Evolutionary conservation across 1,140 invertebrate genomes (phyloP).

Genomic region (Drusus annulatus): DNA sequence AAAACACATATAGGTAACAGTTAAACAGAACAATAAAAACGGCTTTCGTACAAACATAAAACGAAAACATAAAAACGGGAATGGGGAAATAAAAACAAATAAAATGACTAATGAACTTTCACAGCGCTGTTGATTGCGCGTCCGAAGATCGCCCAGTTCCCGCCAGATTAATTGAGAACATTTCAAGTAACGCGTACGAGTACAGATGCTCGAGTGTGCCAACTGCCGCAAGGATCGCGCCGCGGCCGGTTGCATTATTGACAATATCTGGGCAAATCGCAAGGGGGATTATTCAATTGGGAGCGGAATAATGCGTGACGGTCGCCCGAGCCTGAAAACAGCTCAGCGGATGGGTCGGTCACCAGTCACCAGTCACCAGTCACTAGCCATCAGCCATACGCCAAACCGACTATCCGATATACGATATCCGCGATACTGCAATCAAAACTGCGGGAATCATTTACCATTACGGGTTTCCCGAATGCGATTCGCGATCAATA

Average conservation of each 20-base stretch:
- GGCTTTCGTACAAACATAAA: slow-evolving; percentile 54
- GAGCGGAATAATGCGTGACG: not conserved
- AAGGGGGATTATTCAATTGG: not conserved
- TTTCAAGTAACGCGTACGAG: slow-evolving; percentile 18
- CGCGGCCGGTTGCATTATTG: not conserved
- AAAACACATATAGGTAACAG: slow-evolving; percentile 58
- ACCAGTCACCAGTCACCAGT: too few relatives aligned
- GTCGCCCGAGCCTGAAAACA: not conserved
- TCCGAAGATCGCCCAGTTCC: slow-evolving; percentile 11
- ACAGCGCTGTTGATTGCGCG: slow-evolving; percentile 28
- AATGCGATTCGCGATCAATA: too few relatives aligned
- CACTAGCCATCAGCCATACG: too few relatives aligned
- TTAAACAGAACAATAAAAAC: slow-evolving; percentile 58
- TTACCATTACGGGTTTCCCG: too few relatives aligned
- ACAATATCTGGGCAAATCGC: not conserved
- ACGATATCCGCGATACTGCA: too few relatives aligned
- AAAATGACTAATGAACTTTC: slow-evolving; percentile 54
- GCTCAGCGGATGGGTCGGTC: too few relatives aligned
- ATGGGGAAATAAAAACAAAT: slow-evolving; percentile 44
- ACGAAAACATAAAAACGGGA: slow-evolving; percentile 51
- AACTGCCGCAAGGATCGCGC: not conserved
- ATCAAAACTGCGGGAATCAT: too few relatives aligned
- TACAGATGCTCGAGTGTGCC: too few relatives aligned
- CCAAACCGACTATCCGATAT: too few relatives aligned
- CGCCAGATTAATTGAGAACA: slow-evolving; percentile 20